A percentile compares a stretch with the other conserved stretches of the same genome.
These are phyloP conservation scores for Neocloeon triangulifer DNA, from an alignment of 1,140 invertebrate species.

Conservation along the genomic window DNA sequence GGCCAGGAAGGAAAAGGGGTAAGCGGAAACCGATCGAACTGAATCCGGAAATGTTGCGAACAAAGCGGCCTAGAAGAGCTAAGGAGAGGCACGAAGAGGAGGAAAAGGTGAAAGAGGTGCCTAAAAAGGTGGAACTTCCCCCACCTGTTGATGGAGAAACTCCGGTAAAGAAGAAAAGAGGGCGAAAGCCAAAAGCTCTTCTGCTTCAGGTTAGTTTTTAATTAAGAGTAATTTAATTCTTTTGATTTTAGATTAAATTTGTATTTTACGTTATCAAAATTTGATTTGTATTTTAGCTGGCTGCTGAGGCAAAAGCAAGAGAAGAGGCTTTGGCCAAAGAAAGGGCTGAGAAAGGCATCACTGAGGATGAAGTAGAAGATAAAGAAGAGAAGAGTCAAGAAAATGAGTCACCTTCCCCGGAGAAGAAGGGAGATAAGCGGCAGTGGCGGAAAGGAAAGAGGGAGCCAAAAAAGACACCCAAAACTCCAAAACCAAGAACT, in stretches of 20 bases:
- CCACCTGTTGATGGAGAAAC: too few relatives aligned
- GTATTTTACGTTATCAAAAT: background rate
- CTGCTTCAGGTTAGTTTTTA: background rate
- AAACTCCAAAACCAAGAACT: background rate
- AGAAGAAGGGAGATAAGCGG: background rate
- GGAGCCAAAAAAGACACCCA: background rate
- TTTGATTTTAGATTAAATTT: background rate
- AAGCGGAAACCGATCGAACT: background rate
- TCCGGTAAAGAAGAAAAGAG: slow-evolving; percentile 2
- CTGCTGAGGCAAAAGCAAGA: background rate
- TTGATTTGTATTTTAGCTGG: background rate
- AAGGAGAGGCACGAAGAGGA: slow-evolving; percentile 1
- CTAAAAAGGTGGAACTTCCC: too few relatives aligned
- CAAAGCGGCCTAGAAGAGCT: slow-evolving; percentile 1
- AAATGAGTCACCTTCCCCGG: too few relatives aligned
- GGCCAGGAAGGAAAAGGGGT: background rate
- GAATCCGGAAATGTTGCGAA: background rate
- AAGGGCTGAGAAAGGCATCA: background rate
- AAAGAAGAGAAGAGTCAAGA: too few relatives aligned
- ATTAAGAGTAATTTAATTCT: background rate
- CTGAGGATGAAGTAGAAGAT: too few relatives aligned
- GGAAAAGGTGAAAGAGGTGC: slow-evolving; percentile 2
- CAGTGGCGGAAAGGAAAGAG: background rate
- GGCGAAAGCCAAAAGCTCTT: background rate
- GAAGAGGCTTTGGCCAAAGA: background rate